Evolutionary conservation across 2,113 vertebrate genomes (phyloP), one percentile per base, ranked within the genome.

Genomic region (Mormyrus iriodes): DNA sequence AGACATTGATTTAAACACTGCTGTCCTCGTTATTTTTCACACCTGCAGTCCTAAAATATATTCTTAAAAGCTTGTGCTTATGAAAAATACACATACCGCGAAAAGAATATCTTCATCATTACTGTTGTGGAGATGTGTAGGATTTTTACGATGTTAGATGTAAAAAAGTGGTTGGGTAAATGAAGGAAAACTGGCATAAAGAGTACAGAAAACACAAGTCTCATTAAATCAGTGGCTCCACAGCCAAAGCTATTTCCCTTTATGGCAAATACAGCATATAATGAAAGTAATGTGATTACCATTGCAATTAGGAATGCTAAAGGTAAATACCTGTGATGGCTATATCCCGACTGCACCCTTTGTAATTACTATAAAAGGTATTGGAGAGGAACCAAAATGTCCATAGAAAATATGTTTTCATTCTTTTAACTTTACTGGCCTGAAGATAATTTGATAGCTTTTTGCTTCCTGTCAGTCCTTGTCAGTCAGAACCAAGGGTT

Each of bases 301-400:
- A 89, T 79, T 87, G 90, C 92, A 89, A 92, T 53, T 73, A 86
- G 46, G 13, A 84, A 91, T 90, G 88, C 73, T 89, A 89, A 88
- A 82, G 84, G 88, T 92, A 90, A 93, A 76, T 21, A 21, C 51
- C 35, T 94, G 90, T 90, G 92, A 95, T 93, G 88, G 92, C 92
- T 91, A 24, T 91, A 93, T 91, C 91, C 95, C 90, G 91, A 92
- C 93, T 92, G 90, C 93, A 90, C 92, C 89, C 86, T 93, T 93
- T 93, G 93, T 94, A 94, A 95, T 95, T 94, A 93, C 93, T 90
- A 91, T 95, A 94, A 94, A 92, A 95, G 93, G 92, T 94, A 91
- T 86, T 91, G 91, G 91, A 91, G 88, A 93, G 91, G 92, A 94
- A 92, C 91, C 92, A 90, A 91, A 91, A 51, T 89, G 35, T 93